phyloP scores from a whole-genome alignment of 1,140 invertebrate genomes.

The Araneus ventricosus region DNA sequence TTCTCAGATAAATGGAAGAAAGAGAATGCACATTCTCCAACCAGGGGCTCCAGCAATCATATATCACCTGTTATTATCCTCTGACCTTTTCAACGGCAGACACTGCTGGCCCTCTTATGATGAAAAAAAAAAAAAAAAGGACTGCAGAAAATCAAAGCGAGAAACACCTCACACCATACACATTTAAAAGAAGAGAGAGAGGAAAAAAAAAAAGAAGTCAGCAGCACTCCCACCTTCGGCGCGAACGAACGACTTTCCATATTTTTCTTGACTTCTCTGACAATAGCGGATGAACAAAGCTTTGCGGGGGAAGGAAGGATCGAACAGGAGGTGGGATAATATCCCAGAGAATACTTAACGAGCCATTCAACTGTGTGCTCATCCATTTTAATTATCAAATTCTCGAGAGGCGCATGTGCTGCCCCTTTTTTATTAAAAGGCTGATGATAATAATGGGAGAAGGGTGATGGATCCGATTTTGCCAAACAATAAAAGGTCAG shows the following conservation, averaged over 20 bases:
- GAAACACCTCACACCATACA: not conserved
- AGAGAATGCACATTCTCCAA: not conserved
- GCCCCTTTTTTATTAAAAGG: constrained; percentile 13
- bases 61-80: not conserved
- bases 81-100: not conserved
- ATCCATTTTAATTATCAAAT: constrained; percentile 44
- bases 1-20: not conserved
- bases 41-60: not conserved
- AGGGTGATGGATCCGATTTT: constrained; percentile 24
- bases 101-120: not conserved
- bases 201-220: not conserved
- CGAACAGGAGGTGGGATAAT: constrained; percentile 19
- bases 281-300: constrained; percentile 18
- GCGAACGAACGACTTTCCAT: not conserved
- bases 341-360: constrained; percentile 44
- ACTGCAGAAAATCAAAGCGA: not conserved
- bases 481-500: constrained; percentile 31
- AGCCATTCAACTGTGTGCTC: constrained; percentile 27
- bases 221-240: not conserved
- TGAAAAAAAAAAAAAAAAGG: not conserved
- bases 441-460: constrained; percentile 1
- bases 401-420: constrained; percentile 1
- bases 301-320: constrained; percentile 27
- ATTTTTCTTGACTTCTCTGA: not conserved
- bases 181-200: not conserved